Base-by-base conservation (phyloP, 2,113 vertebrate genomes). In the Corythornis vintsioides region DNA sequence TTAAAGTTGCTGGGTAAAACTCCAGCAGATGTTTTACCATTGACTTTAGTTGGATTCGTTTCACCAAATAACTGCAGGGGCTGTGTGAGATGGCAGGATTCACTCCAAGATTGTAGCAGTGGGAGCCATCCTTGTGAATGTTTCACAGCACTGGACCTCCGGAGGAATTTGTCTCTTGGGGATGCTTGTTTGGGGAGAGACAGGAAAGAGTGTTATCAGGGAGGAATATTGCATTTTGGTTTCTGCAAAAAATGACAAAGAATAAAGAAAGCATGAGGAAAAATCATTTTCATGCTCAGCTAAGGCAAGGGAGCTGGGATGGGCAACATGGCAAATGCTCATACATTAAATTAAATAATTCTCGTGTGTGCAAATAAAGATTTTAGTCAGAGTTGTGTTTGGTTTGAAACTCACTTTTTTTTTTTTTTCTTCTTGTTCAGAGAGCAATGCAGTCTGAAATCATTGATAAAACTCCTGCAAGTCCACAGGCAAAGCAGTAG, bases 21-120 rank as follows among this genome's bases (percentile, higher is more conserved):
- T 95, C 93, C 92, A 95, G 72, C 95, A 96, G 95, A 96, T 94
- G 95, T 96, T 96, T 95, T 85, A 89, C 89, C 94, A 88, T 89
- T 96, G 90, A 92, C 78, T 95, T 95, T 87, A 95, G 71, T 93
- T 95, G 94, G 94, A 94, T 89, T 64, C 1, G 13, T 96, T 96
- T 95, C 94, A 95, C 89, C 84, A 90, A 94, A 89, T 91, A 92
- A 94, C 91, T 92, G 38, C 89, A 95, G 81, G 71, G 70, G 40
- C 79, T 96, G 70, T 92, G 78, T 91, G 89, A 93, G 91, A 90
- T 95, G 90, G 93, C 72, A 95, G 90, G 85, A 95, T 89, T 92
- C 47, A 85, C 84, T 95, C 91, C 86, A 89, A 95, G 84, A 72
- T 1, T 86, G 26, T 33, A 83, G 65, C 13, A 26, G 91, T 95